Evolutionary conservation across 2,113 vertebrate species (phyloP).

Genomic region (Melanerpes aurifrons): DNA sequence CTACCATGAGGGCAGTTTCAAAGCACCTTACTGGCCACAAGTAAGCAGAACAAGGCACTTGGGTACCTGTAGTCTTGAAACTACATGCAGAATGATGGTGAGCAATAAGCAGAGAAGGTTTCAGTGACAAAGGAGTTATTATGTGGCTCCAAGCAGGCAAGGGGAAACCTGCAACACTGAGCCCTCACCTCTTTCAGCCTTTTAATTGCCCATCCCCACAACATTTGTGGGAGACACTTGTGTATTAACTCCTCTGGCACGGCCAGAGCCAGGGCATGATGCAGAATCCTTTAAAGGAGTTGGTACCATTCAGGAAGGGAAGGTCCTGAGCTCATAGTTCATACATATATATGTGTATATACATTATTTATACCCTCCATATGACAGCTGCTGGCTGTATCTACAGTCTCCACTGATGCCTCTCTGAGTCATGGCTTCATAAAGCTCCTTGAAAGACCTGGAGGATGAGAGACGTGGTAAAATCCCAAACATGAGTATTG

Average conservation of each 20-base stretch:
- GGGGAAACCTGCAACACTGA: neutral
- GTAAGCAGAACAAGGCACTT: neutral
- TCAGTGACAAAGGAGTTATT: fast-evolving
- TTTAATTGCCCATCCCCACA: neutral
- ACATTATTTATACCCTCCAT: slow-evolving; percentile 34
- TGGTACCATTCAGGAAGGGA: neutral
- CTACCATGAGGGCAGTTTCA: neutral
- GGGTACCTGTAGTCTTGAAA: neutral
- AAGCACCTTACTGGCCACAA: neutral
- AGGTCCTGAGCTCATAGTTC: neutral
- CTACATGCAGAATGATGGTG: neutral
- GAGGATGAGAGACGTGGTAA: slow-evolving; percentile 35
- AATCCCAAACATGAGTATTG: slow-evolving; percentile 35
- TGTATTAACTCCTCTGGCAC: neutral
- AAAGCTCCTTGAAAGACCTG: slow-evolving; percentile 39
- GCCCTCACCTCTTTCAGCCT: neutral
- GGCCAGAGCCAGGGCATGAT: neutral
- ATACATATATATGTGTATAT: neutral
- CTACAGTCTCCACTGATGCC: neutral
- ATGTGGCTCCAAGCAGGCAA: neutral
- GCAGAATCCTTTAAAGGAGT: neutral
- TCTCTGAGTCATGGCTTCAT: slow-evolving; percentile 32
- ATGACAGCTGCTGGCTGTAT: slow-evolving; percentile 19
- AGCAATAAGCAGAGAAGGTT: neutral
- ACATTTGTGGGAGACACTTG: fast-evolving